Conservation (phyloP, 2,113 vertebrate species). For the Colossoma macropomum region DNA sequence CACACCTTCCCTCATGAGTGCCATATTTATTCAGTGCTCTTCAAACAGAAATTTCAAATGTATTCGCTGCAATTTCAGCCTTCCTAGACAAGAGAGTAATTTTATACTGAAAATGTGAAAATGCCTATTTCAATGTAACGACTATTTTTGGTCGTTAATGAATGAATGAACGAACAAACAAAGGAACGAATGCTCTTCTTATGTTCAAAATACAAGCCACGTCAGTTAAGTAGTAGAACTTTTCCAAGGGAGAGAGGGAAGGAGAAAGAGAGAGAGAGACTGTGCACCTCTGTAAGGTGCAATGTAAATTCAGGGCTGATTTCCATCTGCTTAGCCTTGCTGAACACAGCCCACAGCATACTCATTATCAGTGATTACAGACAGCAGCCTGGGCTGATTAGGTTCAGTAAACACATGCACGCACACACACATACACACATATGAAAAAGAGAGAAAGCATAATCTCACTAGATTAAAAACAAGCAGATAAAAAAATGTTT, state of each 20-base stretch:
- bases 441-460: neutral
- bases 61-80: neutral
- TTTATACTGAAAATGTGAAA: neutral
- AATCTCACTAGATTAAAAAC: slow-evolving; percentile 44
- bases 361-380: slow-evolving; percentile 22
- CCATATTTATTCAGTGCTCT: neutral
- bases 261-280: neutral
- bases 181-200: too few relatives aligned
- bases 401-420: slow-evolving; percentile 12
- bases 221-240: too few relatives aligned
- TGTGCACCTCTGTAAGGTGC: neutral
- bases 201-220: too few relatives aligned
- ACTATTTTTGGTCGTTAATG: too few relatives aligned
- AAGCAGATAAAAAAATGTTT: neutral
- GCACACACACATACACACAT: neutral
- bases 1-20: neutral
- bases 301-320: neutral
- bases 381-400: slow-evolving; percentile 29
- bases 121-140: too few relatives aligned
- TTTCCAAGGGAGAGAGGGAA: neutral
- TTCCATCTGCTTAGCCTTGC: neutral
- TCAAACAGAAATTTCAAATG: too few relatives aligned
- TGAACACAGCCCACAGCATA: slow-evolving; percentile 8
- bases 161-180: too few relatives aligned
- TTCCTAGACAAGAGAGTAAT: too few relatives aligned